Percentiles rank a stretch among this genome's conserved stretches.
These are phyloP conservation scores for Cosmia trapezina DNA, from an alignment of 2,888 invertebrate genomes.

Conservation along the genomic window DNA sequence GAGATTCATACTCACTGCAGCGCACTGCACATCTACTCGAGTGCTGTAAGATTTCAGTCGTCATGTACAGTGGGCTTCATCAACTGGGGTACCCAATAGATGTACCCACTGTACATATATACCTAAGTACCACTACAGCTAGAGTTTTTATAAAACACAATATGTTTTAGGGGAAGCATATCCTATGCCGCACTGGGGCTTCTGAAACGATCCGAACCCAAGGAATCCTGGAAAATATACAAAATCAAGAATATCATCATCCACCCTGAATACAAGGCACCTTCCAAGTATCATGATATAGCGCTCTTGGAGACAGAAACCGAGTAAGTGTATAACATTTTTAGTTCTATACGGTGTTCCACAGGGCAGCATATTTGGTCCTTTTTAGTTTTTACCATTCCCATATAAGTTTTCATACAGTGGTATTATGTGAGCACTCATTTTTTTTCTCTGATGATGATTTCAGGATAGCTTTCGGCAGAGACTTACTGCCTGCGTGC, in stretches of 20 bases:
- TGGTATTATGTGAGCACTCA: too few species aligned
- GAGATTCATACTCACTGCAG: conserved; percentile 70
- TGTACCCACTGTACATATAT: too few species aligned
- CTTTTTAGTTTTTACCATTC: too few species aligned
- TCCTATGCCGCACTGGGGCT: conserved; percentile 54
- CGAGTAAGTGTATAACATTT: conserved; percentile 51
- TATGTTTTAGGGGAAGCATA: conserved; percentile 51
- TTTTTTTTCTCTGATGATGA: too few species aligned
- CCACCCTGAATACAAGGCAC: conserved; percentile 71
- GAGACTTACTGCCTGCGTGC: conserved; percentile 54
- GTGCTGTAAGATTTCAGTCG: conserved; percentile 46
- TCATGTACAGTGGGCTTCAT: too few species aligned
- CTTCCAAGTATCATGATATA: conserved; percentile 74
- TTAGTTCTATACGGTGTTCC: too few species aligned
- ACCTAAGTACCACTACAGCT: too few species aligned
- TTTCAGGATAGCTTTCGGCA: conserved; percentile 56
- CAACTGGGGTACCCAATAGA: too few species aligned
- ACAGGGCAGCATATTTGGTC: too few species aligned
- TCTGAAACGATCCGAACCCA: conserved; percentile 51
- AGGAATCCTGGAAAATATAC: conserved; percentile 49
- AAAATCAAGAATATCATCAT: conserved; percentile 54
- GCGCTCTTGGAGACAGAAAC: conserved; percentile 70
- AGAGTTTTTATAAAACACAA: too few species aligned
- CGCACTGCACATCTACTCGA: conserved; percentile 36
- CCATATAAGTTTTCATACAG: too few species aligned